phyloP scores from a whole-genome alignment of 2,888 invertebrate genomes.

The Cataglyphis altisquamis region DNA sequence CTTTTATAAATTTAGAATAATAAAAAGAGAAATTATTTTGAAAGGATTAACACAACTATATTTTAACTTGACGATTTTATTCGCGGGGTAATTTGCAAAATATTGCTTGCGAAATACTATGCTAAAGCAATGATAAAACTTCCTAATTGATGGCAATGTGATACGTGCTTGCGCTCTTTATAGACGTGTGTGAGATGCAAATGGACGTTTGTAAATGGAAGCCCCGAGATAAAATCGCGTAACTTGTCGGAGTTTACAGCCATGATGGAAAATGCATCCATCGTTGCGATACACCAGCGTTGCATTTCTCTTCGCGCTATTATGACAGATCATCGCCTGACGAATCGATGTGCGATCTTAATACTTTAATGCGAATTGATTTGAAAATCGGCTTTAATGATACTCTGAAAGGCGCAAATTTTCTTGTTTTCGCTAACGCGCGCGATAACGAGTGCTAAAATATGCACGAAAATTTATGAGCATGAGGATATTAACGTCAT shows the following conservation, averaged over 20 bases:
- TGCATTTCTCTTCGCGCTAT: slow-evolving; percentile 3
- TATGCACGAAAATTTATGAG: slow-evolving; percentile 21
- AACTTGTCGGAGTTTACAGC: slow-evolving; percentile 16
- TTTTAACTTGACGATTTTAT: slow-evolving; percentile 17
- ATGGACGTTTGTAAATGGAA: slow-evolving; percentile 28
- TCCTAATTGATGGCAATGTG: slow-evolving; percentile 28
- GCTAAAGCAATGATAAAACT: slow-evolving; percentile 21
- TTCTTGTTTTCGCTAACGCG: not conserved
- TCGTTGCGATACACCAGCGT: slow-evolving; percentile 2
- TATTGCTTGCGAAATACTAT: slow-evolving; percentile 19
- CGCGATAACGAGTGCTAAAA: slow-evolving; percentile 26
- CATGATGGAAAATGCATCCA: slow-evolving; percentile 18
- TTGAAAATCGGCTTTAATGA: not conserved
- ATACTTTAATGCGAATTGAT: not conserved
- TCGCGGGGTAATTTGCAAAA: slow-evolving; percentile 18
- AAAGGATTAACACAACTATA: not conserved
- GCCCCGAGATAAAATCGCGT: slow-evolving; percentile 10
- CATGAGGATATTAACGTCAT: slow-evolving; percentile 32
- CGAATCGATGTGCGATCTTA: slow-evolving; percentile 11
- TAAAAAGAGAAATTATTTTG: not conserved
- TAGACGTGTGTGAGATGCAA: slow-evolving; percentile 34
- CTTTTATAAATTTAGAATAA: not conserved
- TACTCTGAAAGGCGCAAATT: not conserved
- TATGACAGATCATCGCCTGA: not conserved
- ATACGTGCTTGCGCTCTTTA: slow-evolving; percentile 18